phyloP scores from a whole-genome alignment of 2,888 invertebrate genomes.

The Latheticus oryzae region DNA sequence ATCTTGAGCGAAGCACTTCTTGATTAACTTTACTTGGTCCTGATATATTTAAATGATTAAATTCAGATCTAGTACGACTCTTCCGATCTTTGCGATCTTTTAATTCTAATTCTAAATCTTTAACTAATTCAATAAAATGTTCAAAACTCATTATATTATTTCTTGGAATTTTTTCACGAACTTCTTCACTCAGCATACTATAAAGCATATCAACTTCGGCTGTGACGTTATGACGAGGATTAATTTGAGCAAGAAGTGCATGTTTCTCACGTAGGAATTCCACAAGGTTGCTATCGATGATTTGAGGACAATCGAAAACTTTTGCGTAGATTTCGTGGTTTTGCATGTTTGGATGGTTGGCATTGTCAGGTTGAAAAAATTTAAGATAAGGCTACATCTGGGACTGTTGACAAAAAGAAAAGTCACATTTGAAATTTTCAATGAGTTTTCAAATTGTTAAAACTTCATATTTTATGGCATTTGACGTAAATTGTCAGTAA shows the following conservation, averaged over 20 bases:
- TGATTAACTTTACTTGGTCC: conserved; percentile 1
- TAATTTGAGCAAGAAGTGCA: background rate
- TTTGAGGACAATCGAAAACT: background rate
- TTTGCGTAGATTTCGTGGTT: conserved; percentile 4
- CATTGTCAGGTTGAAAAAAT: background rate
- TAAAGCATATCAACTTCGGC: conserved; percentile 2
- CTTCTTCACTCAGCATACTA: background rate
- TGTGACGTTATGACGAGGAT: background rate
- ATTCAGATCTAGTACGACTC: too few relatives aligned
- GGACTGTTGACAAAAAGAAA: background rate
- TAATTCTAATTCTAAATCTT: background rate
- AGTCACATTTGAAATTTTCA: too few relatives aligned
- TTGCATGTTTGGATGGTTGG: background rate
- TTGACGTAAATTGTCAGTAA: too few relatives aligned
- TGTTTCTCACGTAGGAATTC: background rate
- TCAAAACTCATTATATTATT: background rate
- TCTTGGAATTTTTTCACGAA: background rate
- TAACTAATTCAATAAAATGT: background rate
- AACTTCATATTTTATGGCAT: too few relatives aligned
- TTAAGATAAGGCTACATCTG: background rate
- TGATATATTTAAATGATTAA: background rate
- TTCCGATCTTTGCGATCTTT: too few relatives aligned
- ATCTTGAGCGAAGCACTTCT: background rate
- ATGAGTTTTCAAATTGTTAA: too few relatives aligned
- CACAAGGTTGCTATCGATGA: background rate